Conservation (phyloP, 2,888 invertebrate genomes). For the Microchrysa polita region DNA sequence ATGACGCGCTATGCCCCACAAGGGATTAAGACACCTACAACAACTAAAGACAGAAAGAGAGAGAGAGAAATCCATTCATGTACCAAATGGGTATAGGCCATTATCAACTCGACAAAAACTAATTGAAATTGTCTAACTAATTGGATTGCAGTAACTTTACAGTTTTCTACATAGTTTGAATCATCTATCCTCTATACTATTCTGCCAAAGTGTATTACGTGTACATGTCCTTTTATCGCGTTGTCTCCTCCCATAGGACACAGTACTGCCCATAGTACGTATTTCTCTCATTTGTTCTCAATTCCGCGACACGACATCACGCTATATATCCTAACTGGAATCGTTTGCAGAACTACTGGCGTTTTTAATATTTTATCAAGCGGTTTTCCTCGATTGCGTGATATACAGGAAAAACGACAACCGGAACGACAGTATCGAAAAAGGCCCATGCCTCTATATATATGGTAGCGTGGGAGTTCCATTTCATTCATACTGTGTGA, state of each 20-base stretch:
- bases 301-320: neutral
- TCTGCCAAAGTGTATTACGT: neutral
- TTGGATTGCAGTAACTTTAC: conserved; percentile 44
- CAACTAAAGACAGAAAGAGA: too few relatives aligned
- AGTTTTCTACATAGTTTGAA: conserved; percentile 27
- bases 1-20: too few relatives aligned
- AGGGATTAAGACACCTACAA: too few relatives aligned
- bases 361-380: conserved; percentile 35
- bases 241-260: neutral
- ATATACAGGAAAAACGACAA: conserved; percentile 31
- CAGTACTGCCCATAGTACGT: neutral
- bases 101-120: conserved; percentile 42
- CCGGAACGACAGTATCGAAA: too few relatives aligned
- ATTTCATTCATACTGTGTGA: neutral
- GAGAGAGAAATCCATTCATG: too few relatives aligned
- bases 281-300: neutral
- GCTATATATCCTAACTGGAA: neutral
- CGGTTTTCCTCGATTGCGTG: conserved; percentile 35
- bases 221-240: neutral
- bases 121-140: conserved; percentile 44
- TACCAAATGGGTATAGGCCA: neutral
- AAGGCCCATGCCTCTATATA: too few relatives aligned
- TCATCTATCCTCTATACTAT: conserved; percentile 15
- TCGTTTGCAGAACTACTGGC: neutral
- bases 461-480: conserved; percentile 4